Evolutionary conservation across 2,113 vertebrate species (phyloP).

Genomic region (Pycnonotus jocosus): DNA sequence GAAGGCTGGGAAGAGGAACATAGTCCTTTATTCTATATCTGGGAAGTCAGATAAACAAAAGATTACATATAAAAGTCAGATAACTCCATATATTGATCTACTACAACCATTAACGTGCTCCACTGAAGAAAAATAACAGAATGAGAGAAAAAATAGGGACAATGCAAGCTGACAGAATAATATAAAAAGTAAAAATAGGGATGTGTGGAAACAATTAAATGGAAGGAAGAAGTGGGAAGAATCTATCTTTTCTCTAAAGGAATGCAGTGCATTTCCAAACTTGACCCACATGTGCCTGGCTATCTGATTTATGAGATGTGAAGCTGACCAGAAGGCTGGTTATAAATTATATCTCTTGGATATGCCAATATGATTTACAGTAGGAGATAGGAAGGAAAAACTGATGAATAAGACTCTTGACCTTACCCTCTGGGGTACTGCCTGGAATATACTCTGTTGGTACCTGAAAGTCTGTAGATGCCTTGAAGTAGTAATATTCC

Average conservation of each 20-base stretch:
- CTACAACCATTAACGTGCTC: not conserved
- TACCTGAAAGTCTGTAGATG: not conserved
- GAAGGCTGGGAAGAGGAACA: not conserved
- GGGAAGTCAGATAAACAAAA: not conserved
- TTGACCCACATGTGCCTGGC: slow-evolving; percentile 57
- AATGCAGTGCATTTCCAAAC: not conserved
- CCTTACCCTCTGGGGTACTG: not conserved
- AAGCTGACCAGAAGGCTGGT: slow-evolving; percentile 3
- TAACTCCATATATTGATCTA: not conserved
- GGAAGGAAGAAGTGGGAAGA: not conserved
- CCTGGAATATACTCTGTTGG: not conserved
- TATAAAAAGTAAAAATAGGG: not conserved
- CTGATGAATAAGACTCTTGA: not conserved
- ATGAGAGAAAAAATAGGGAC: not conserved
- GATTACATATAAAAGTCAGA: not conserved
- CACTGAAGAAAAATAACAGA: not conserved
- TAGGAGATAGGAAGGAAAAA: not conserved
- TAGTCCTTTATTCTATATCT: not conserved
- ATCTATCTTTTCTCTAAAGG: not conserved
- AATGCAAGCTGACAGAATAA: not conserved
- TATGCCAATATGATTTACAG: not conserved
- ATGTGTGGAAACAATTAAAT: not conserved
- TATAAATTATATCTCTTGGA: slow-evolving; percentile 44
- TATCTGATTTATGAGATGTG: slow-evolving; percentile 55
- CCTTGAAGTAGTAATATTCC: not conserved